phyloP scores from a whole-genome alignment of 2,113 vertebrate genomes.

The Chionodraco myersi region DNA sequence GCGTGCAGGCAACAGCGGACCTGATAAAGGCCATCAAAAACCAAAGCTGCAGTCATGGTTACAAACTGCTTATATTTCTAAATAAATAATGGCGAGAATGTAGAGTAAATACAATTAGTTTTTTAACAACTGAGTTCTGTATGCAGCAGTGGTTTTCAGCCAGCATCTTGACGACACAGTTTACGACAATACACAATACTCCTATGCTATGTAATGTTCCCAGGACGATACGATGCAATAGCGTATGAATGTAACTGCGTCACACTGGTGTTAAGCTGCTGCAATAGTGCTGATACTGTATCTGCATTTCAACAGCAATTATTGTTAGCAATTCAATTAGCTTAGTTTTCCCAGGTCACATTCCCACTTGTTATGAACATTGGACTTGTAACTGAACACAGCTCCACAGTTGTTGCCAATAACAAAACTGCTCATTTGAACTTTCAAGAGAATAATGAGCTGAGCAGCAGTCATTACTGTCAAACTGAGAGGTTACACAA shows the following conservation, averaged over 20 bases:
- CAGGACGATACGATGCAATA: constrained; percentile 11
- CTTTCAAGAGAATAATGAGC: constrained; percentile 29
- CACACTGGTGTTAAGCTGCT: not conserved
- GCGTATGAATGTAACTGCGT: constrained; percentile 4
- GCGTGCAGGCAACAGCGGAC: not conserved
- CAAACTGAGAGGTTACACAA: constrained; percentile 24
- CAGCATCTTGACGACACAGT: not conserved
- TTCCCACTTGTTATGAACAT: constrained; percentile 20
- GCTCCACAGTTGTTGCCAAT: constrained; percentile 17
- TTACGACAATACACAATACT: constrained; percentile 7
- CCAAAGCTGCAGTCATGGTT: constrained; percentile 17
- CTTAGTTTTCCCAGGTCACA: constrained; percentile 14
- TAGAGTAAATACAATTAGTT: not conserved
- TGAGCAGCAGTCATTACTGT: constrained; percentile 17
- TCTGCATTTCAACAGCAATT: constrained; percentile 10
- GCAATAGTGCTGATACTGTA: not conserved
- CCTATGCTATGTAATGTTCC: not conserved
- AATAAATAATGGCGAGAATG: not conserved
- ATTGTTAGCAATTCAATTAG: constrained; percentile 19
- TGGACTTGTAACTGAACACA: constrained; percentile 34
- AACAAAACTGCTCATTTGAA: constrained; percentile 40
- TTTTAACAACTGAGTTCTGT: not conserved
- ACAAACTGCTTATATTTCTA: constrained; percentile 12
- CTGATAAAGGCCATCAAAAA: constrained; percentile 30
- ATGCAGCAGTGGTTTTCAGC: not conserved